Base-by-base conservation (phyloP, 2,888 invertebrate genomes). In the Lampropteryx suffumata region DNA sequence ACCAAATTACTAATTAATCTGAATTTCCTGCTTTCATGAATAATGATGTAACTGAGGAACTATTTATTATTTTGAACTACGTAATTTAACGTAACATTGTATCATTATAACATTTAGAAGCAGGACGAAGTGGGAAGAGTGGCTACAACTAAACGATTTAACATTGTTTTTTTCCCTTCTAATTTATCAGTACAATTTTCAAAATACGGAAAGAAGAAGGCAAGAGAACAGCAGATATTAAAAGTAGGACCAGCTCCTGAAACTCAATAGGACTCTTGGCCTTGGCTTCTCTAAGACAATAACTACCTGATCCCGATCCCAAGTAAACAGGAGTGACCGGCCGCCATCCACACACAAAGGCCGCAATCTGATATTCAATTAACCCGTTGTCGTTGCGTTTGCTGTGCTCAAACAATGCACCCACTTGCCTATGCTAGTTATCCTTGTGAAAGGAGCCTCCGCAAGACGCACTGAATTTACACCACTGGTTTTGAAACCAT, bases 301-400 rank as follows among this genome's bases (percentile, higher is more conserved):
- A 44, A n/a, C 10, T 39, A 50, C 45, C 47, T 43, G 51, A 43
- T 32, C 14, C 27, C 17, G 2, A 21, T 26, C 27, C 36, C 17
- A 27, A 46, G 29, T 24, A 49, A 57, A 57, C 53, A 50, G 21
- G 48, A 50, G 36, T 37, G 12, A 30, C 47, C 47, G 40, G 51
- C 32, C 41, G 42, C 45, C 56, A 54, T 61, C 46, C 60, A 56
- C 36, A 33, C 41, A 50, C 79, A 81, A 73, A 69, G 69, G 65
- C 51, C 72, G 73, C 69, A 71, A 73, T 68, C 58, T 62, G 62
- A 73, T 74, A 71, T 70, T 65, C 65, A 72, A 81, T 80, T 77
- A 75, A 4, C 24, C 71, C 61, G 63, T 62, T 65, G 70, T 70
- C 61, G 64, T 62, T 68, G 62, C 71, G 61, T 73, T 72, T 62